Percentiles rank a stretch among this genome's conserved stretches.
phyloP scores from a whole-genome alignment of 2,797 vertebrate species.

The Serranus cabrilla region DNA sequence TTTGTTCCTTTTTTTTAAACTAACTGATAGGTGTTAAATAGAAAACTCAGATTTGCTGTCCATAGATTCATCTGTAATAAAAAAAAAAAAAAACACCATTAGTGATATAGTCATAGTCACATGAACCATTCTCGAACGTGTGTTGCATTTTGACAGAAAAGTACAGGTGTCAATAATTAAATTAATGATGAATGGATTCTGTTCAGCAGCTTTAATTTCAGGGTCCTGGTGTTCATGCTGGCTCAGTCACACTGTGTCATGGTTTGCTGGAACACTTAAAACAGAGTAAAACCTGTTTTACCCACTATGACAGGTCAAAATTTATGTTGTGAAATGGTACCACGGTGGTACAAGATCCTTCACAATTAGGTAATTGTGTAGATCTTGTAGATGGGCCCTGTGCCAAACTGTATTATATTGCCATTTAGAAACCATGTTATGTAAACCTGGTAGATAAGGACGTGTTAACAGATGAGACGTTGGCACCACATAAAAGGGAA shows the following conservation, averaged over 20 bases:
- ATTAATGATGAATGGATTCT: not conserved
- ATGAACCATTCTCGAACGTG: too few relatives aligned
- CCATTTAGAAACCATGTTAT: not conserved
- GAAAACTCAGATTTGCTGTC: too few relatives aligned
- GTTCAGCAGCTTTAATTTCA: not conserved
- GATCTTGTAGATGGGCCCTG: not conserved
- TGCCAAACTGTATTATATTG: slow-evolving; percentile 9
- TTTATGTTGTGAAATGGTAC: not conserved
- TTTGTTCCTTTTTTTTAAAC: not conserved
- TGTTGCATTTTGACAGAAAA: not conserved
- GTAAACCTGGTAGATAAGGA: slow-evolving; percentile 24
- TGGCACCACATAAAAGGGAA: slow-evolving; percentile 17
- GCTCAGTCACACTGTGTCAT: not conserved
- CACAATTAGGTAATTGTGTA: not conserved
- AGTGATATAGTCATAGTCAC: too few relatives aligned
- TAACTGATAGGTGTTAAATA: too few relatives aligned
- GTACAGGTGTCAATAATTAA: slow-evolving; percentile 14
- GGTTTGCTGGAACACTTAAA: not conserved
- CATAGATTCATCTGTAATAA: too few relatives aligned
- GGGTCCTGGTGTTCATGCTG: not conserved
- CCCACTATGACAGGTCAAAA: slow-evolving; percentile 1
- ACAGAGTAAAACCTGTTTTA: slow-evolving; percentile 22
- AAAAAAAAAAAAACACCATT: too few relatives aligned
- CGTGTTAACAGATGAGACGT: not conserved
- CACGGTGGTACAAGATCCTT: not conserved